Evolutionary conservation across 2,888 invertebrate genomes (phyloP).

Genomic region (Drosophila setosimentum): DNA sequence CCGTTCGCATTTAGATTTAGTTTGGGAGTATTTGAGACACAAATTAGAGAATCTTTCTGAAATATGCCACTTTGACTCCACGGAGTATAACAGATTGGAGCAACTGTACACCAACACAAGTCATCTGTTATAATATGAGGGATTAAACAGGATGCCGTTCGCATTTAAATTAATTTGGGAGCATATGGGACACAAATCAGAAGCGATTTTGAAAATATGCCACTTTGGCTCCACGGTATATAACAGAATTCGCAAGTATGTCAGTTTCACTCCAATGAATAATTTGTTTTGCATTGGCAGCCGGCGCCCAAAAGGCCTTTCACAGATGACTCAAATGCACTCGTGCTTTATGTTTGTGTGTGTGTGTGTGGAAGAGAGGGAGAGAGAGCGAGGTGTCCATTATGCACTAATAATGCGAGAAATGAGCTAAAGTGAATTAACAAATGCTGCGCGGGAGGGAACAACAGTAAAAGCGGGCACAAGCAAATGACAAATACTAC

Average conservation of each 20-base stretch:
- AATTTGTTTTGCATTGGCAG: not conserved
- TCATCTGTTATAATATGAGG: slow-evolving; percentile 48
- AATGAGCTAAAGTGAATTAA: slow-evolving; percentile 65
- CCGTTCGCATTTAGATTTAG: slow-evolving; percentile 36
- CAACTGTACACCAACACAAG: slow-evolving; percentile 51
- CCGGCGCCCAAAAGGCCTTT: slow-evolving; percentile 10
- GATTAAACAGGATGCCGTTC: slow-evolving; percentile 59
- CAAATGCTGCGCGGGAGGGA: slow-evolving; percentile 39
- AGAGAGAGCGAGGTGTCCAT: slow-evolving; percentile 34
- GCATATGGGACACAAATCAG: slow-evolving; percentile 42
- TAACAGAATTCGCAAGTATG: slow-evolving; percentile 35
- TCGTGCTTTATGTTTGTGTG: not conserved
- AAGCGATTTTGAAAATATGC: not conserved
- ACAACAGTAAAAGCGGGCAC: slow-evolving; percentile 1
- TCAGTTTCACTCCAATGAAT: slow-evolving; percentile 45
- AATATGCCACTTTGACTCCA: slow-evolving; percentile 58
- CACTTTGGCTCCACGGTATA: slow-evolving; percentile 16
- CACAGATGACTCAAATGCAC: slow-evolving; percentile 64
- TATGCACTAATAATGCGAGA: slow-evolving; percentile 65
- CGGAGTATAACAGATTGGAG: not conserved
- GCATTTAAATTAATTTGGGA: slow-evolving; percentile 26
- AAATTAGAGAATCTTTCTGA: not conserved
- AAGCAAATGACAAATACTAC: slow-evolving; percentile 18
- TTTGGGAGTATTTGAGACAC: slow-evolving; percentile 68
- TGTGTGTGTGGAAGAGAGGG: not conserved